Evolutionary conservation across 2,113 vertebrate species (phyloP).

Genomic region (Fregetta grallaria): DNA sequence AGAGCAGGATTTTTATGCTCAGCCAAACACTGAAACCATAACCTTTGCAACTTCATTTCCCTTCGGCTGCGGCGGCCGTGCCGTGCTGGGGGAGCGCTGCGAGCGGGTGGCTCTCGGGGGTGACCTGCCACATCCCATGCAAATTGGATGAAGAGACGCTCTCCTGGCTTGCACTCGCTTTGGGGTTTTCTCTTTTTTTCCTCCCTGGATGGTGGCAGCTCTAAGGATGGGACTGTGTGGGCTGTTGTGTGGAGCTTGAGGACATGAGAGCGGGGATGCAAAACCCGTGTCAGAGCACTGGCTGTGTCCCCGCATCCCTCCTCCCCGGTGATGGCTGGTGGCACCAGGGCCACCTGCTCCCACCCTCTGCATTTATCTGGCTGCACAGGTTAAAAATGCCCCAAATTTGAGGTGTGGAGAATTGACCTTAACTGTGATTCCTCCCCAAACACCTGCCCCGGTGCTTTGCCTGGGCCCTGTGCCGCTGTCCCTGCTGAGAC

Average conservation of each 20-base stretch:
- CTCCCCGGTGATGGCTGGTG: background rate
- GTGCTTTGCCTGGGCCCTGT: background rate
- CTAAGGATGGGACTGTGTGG: fast-evolving
- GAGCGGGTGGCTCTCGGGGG: background rate
- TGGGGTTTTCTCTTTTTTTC: background rate
- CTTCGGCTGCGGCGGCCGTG: fast-evolving
- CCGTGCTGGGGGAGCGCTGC: background rate
- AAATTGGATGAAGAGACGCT: background rate
- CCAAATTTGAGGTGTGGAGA: background rate
- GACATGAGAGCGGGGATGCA: background rate
- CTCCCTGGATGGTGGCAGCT: background rate
- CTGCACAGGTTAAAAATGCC: background rate
- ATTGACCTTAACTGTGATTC: fast-evolving
- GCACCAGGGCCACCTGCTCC: background rate
- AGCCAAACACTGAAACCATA: background rate
- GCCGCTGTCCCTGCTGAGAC: background rate
- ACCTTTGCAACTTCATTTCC: slow-evolving; percentile 14
- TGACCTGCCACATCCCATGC: fast-evolving
- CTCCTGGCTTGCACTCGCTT: background rate
- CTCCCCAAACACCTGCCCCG: background rate
- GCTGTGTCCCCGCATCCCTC: background rate
- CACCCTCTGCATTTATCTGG: background rate
- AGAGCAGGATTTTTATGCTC: background rate
- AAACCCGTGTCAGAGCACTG: fast-evolving
- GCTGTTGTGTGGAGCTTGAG: background rate